Percentiles rank a stretch among this genome's conserved stretches.
These are phyloP conservation scores for Mastigias papua DNA, from an alignment of 30 jellyfish, hydroid and myxozoan species.

Conservation along the genomic window DNA sequence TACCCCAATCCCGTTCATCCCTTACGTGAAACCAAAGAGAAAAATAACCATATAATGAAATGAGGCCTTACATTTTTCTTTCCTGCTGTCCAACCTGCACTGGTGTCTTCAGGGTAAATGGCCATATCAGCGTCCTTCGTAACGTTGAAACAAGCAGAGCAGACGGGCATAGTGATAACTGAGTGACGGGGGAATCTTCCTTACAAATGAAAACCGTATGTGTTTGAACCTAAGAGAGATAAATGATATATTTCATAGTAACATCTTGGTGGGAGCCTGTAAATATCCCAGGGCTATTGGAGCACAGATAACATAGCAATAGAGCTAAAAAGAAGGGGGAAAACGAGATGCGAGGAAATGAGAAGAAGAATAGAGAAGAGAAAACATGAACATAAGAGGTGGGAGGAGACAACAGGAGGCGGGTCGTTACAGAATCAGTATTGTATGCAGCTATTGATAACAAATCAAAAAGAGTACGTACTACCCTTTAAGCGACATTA, in stretches of 20 bases:
- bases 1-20: no score
- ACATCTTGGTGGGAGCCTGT: neutral
- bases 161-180: constrained; percentile 87
- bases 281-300: no score
- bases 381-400: no score
- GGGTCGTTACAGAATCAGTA: no score
- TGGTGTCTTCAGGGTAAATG: constrained; percentile 91
- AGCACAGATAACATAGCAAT: no score
- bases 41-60: neutral
- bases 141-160: constrained; percentile 92
- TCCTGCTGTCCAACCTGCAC: constrained; percentile 99
- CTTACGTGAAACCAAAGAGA: no score
- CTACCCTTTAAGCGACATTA: no score
- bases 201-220: constrained; percentile 98
- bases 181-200: constrained; percentile 94
- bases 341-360: neutral
- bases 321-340: neutral
- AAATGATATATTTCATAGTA: neutral
- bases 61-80: constrained; percentile 85
- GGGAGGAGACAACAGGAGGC: no score
- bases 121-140: constrained; percentile 92
- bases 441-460: no score
- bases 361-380: neutral
- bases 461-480: no score
- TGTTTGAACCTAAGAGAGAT: constrained; percentile 82